These are phyloP conservation scores for Empidonax traillii DNA, from an alignment of 2,113 vertebrate genomes.

Conservation along the genomic window DNA sequence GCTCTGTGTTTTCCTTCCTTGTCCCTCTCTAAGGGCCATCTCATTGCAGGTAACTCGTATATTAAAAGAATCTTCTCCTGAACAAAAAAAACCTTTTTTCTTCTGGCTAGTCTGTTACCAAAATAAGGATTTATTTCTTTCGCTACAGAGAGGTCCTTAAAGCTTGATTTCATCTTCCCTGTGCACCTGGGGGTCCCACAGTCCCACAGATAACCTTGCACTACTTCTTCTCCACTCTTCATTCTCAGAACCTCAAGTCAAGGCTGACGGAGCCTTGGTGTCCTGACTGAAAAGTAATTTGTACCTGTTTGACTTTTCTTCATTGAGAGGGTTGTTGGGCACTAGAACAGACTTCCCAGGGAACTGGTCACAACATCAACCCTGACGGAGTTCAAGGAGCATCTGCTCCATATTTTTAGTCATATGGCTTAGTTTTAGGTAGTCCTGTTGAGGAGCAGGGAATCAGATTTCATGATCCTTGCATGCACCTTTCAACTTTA, in stretches of 20 bases:
- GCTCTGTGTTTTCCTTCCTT: background rate
- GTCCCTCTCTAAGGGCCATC: background rate
- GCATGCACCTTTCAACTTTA: background rate
- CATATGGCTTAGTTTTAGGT: background rate
- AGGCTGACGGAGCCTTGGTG: background rate
- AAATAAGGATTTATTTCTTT: background rate
- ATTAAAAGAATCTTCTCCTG: background rate
- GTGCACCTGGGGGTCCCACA: background rate
- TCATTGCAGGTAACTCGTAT: background rate
- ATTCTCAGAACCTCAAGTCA: background rate
- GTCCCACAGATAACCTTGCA: fast-evolving
- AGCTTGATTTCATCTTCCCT: background rate
- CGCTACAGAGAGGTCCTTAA: background rate
- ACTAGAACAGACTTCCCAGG: background rate
- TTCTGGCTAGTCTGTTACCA: background rate
- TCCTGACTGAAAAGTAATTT: background rate
- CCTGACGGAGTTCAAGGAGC: background rate
- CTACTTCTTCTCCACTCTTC: background rate
- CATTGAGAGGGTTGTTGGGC: fast-evolving
- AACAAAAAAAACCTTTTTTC: background rate
- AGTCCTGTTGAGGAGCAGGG: background rate
- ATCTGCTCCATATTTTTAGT: background rate
- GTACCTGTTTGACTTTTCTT: background rate
- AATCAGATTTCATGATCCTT: background rate
- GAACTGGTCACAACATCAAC: background rate